phyloP scores from a whole-genome alignment of 2,888 invertebrate genomes.

The Pteria penguin region DNA sequence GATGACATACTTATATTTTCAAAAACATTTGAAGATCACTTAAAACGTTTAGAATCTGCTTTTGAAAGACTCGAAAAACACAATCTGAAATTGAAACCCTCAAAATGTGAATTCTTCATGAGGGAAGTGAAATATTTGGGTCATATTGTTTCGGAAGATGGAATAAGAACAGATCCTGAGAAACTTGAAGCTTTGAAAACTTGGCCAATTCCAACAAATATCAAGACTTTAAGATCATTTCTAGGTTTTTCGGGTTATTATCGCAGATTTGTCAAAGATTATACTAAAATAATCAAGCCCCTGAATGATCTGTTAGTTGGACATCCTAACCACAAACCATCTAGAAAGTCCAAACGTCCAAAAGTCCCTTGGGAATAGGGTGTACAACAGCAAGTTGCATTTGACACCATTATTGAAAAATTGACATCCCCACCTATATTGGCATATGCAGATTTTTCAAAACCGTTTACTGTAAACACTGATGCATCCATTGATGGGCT shows the following conservation, averaged over 20 bases:
- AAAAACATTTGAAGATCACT: constrained; percentile 20
- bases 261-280: constrained; percentile 39
- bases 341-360: constrained; percentile 4
- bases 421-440: constrained; percentile 37
- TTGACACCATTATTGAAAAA: constrained; percentile 31
- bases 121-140: no score
- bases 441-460: constrained; percentile 39
- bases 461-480: constrained; percentile 30
- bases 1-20: constrained; percentile 36
- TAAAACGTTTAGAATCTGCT: constrained; percentile 25
- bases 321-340: constrained; percentile 14
- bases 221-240: constrained; percentile 34
- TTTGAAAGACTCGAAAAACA: constrained; percentile 27
- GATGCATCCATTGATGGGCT: constrained; percentile 35
- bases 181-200: constrained; percentile 22
- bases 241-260: constrained; percentile 40
- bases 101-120: no score
- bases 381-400: constrained; percentile 22
- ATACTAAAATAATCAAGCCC: constrained; percentile 35
- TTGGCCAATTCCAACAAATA: constrained; percentile 31
- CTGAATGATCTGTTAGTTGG: constrained; percentile 44
- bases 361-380: constrained; percentile 37
- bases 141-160: no score
- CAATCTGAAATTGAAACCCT: constrained; percentile 24
- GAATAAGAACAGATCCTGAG: no score